These are phyloP conservation scores for Furnarius figulus DNA, from an alignment of 2,113 vertebrate species.

Conservation along the genomic window DNA sequence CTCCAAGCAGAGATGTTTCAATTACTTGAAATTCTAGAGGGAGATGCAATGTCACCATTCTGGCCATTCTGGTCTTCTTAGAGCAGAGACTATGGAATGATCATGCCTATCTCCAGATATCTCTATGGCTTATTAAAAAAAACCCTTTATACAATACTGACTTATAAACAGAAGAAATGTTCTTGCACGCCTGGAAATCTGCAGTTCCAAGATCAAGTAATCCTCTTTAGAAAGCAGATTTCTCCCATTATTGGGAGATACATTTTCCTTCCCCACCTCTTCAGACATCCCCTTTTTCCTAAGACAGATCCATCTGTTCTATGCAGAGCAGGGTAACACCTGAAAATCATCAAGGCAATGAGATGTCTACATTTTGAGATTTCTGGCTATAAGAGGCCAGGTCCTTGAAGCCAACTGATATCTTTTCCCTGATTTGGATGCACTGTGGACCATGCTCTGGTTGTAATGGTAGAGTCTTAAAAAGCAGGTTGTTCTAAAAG, in stretches of 20 bases:
- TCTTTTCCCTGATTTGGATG: not conserved
- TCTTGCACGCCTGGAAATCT: not conserved
- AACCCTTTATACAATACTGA: not conserved
- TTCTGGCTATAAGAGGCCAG: not conserved
- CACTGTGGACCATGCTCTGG: not conserved
- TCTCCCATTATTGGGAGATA: not conserved
- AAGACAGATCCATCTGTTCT: not conserved
- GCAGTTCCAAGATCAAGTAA: not conserved
- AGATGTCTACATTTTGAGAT: not conserved
- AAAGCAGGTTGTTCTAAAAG: not conserved
- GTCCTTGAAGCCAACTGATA: not conserved
- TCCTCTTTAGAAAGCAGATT: not conserved
- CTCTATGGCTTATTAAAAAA: not conserved
- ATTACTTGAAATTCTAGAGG: not conserved
- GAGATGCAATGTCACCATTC: not conserved
- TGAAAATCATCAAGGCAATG: not conserved
- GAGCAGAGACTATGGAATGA: not conserved
- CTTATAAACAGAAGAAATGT: not conserved
- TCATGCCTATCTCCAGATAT: not conserved
- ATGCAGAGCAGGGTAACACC: not conserved
- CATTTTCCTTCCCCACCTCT: not conserved
- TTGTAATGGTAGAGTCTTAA: not conserved
- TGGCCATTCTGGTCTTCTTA: not conserved
- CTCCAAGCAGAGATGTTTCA: not conserved
- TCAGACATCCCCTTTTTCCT: not conserved